Evolutionary conservation across 1,140 invertebrate species (phyloP), one percentile per base, ranked within the genome.

Genomic region (Cyclina sinensis): DNA sequence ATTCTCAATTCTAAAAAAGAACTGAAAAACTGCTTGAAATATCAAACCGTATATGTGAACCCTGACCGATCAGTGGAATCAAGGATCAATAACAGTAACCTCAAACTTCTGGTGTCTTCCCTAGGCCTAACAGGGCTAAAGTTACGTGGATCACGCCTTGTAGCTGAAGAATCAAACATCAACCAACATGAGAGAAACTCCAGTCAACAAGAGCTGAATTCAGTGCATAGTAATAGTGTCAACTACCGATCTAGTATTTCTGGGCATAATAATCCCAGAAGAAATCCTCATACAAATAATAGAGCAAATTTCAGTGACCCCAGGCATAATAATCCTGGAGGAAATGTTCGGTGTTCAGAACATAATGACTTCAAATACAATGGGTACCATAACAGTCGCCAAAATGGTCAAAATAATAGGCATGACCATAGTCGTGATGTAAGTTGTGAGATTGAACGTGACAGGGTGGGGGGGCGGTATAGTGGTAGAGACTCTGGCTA

Each of bases 261-360:
- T 48, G 7, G 73, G 73, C 73, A 78, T n/a, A n/a, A n/a, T n/a
- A n/a, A n/a, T n/a, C n/a, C n/a, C n/a, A n/a, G n/a, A n/a, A n/a
- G n/a, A n/a, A n/a, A n/a, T n/a, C n/a, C n/a, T n/a, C n/a, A n/a
- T n/a, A n/a, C n/a, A n/a, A n/a, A n/a, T n/a, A n/a, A n/a, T n/a
- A n/a, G n/a, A n/a, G n/a, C n/a, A n/a, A n/a, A n/a, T n/a, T n/a
- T n/a, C n/a, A n/a, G n/a, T n/a, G n/a, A n/a, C n/a, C n/a, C n/a
- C n/a, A n/a, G n/a, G n/a, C n/a, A n/a, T 78, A 78, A 46, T 78
- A 43, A 78, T 78, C 73, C 73, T 24, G 27, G 37, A 74, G 21
- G n/a, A n/a, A n/a, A n/a, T n/a, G n/a, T n/a, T n/a, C n/a, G n/a
- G n/a, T n/a, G n/a, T n/a, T n/a, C n/a, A n/a, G n/a, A n/a, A n/a